Conservation (phyloP, 1,140 invertebrate species). For the Wasmannia auropunctata region DNA sequence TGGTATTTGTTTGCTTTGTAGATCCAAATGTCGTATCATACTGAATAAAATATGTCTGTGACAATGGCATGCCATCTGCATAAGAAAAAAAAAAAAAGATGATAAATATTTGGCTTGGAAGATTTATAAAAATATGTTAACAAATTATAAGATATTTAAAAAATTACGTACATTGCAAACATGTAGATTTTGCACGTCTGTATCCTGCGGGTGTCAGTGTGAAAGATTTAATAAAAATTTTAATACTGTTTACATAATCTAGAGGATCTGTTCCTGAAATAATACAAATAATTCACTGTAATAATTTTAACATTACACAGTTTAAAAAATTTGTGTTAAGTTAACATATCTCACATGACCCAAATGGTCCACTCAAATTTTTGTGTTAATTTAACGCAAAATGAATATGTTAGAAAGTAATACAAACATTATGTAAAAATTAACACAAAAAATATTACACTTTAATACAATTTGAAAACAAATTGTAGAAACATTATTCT, state of each 20-base stretch:
- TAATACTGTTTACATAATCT: slow-evolving; percentile 76
- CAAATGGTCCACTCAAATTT: no score
- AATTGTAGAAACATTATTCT: no score
- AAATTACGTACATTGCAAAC: slow-evolving; percentile 74
- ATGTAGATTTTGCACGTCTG: slow-evolving; percentile 79
- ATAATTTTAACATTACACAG: not conserved
- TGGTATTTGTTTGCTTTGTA: slow-evolving; percentile 68
- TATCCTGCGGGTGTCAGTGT: slow-evolving; percentile 79
- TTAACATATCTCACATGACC: no score
- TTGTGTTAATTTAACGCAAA: no score
- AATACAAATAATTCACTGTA: slow-evolving; percentile 8
- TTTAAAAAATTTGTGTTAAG: no score
- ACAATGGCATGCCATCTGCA: slow-evolving; percentile 68
- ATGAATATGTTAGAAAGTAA: no score
- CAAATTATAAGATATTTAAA: slow-evolving; percentile 1
- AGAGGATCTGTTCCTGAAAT: slow-evolving; percentile 71
- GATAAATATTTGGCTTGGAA: no score
- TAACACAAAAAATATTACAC: no score
- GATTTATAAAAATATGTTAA: not conserved
- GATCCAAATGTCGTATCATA: slow-evolving; percentile 74
- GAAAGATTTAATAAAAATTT: slow-evolving; percentile 77
- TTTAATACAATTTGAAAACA: no score
- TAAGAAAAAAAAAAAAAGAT: slow-evolving; percentile 59
- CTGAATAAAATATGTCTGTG: slow-evolving; percentile 79
- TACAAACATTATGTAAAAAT: no score